phyloP scores from a whole-genome alignment of 2,797 vertebrate species.

The Staurois parvus region DNA sequence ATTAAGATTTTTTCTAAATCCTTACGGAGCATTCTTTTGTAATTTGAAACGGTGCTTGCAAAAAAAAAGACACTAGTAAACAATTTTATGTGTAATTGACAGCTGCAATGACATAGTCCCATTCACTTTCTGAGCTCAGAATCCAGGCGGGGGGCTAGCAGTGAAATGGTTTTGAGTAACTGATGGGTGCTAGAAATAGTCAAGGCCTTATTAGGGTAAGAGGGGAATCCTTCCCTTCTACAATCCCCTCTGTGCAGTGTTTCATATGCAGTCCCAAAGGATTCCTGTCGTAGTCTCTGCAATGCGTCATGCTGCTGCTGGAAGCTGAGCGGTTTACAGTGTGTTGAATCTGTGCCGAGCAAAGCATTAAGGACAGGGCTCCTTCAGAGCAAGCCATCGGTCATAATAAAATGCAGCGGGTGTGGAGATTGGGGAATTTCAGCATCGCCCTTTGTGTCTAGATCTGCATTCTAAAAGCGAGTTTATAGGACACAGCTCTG shows the following conservation, averaged over 20 bases:
- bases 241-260: slow-evolving; percentile 69
- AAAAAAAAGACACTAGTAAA: not conserved
- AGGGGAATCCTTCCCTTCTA: slow-evolving; percentile 73
- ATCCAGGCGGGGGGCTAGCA: slow-evolving; percentile 64
- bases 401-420: slow-evolving; percentile 29
- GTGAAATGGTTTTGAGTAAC: slow-evolving; percentile 65
- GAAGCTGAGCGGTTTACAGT: slow-evolving; percentile 61
- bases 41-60: not conserved
- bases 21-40: not conserved
- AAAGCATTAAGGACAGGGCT: slow-evolving; percentile 51
- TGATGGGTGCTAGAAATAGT: slow-evolving; percentile 70
- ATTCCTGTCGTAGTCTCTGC: slow-evolving; percentile 69
- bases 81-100: not conserved
- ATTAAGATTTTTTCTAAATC: not conserved
- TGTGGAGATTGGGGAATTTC: slow-evolving; percentile 30
- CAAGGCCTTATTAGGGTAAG: slow-evolving; percentile 66
- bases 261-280: slow-evolving; percentile 72
- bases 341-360: slow-evolving; percentile 63
- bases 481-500: not conserved
- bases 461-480: not conserved
- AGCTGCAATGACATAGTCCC: slow-evolving; percentile 61
- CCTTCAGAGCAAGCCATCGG: slow-evolving; percentile 59
- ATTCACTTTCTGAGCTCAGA: slow-evolving; percentile 56
- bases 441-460: slow-evolving; percentile 29
- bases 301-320: slow-evolving; percentile 64